Evolutionary conservation across 1,140 invertebrate species (phyloP).

Genomic region (Panagrolaimus sp.): DNA sequence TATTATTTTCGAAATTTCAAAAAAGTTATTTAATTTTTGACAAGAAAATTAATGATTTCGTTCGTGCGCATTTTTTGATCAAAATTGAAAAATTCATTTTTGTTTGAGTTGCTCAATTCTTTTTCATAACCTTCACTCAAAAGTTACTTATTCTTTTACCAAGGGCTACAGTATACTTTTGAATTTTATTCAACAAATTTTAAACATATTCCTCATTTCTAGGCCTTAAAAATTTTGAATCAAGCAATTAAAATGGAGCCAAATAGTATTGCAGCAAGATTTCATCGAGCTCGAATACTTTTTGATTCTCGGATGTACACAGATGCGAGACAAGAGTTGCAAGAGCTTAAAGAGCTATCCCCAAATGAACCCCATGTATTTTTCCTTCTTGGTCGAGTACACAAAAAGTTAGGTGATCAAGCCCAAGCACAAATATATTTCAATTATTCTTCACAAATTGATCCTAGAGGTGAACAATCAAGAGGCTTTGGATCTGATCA

Average conservation of each 20-base stretch:
- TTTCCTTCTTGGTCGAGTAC: background rate
- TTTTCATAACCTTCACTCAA: too few relatives aligned
- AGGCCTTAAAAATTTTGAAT: background rate
- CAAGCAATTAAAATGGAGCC: conserved; percentile 1
- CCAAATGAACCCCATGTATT: background rate
- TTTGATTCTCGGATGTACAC: background rate
- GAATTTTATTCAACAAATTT: too few relatives aligned
- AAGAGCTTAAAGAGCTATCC: background rate
- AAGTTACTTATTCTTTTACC: too few relatives aligned
- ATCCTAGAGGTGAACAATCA: background rate
- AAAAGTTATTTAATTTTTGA: too few relatives aligned
- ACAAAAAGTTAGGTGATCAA: background rate
- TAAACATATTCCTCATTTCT: too few relatives aligned
- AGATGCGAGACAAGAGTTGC: background rate
- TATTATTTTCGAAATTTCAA: too few relatives aligned
- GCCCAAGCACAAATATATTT: background rate
- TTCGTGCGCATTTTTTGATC: too few relatives aligned
- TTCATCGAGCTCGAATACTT: background rate
- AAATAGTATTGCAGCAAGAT: background rate
- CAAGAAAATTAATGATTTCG: too few relatives aligned
- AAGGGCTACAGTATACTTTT: too few relatives aligned
- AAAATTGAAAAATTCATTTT: too few relatives aligned
- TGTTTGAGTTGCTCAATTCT: too few relatives aligned
- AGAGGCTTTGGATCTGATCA: background rate
- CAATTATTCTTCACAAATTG: background rate